These are phyloP conservation scores for Pollenia griseotomentosa DNA, from an alignment of 2,888 invertebrate genomes.

Conservation along the genomic window DNA sequence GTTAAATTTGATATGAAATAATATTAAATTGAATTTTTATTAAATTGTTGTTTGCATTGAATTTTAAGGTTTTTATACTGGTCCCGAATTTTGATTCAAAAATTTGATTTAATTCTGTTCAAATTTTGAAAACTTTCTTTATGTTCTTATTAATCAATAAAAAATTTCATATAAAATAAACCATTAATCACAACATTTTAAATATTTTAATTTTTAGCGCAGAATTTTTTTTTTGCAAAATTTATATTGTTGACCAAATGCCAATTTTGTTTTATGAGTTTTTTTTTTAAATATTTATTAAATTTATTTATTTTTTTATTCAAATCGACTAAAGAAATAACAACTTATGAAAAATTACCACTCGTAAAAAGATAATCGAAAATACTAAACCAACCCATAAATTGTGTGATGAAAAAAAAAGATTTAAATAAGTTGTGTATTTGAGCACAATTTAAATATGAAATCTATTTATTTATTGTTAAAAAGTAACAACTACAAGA, in stretches of 20 bases:
- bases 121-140: no score
- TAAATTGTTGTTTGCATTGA: not conserved
- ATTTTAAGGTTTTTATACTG: not conserved
- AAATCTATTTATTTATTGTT: constrained; percentile 32
- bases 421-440: constrained; percentile 44
- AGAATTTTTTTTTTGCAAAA: not conserved
- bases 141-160: no score
- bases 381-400: constrained; percentile 72
- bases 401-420: constrained; percentile 58
- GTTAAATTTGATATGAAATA: constrained; percentile 45
- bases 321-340: not conserved
- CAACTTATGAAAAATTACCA: constrained; percentile 69
- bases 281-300: not conserved
- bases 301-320: constrained; percentile 4
- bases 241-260: constrained; percentile 49
- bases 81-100: no score
- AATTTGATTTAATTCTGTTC: no score
- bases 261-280: constrained; percentile 48
- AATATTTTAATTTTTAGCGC: constrained; percentile 31
- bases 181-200: constrained; percentile 50
- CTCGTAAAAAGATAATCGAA: constrained; percentile 69
- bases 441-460: not conserved
- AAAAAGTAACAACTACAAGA: constrained; percentile 33
- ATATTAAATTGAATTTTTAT: constrained; percentile 19
- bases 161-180: constrained; percentile 5